These are phyloP conservation scores for Rotaria socialis DNA, from an alignment of 2,888 invertebrate species.

Conservation along the genomic window DNA sequence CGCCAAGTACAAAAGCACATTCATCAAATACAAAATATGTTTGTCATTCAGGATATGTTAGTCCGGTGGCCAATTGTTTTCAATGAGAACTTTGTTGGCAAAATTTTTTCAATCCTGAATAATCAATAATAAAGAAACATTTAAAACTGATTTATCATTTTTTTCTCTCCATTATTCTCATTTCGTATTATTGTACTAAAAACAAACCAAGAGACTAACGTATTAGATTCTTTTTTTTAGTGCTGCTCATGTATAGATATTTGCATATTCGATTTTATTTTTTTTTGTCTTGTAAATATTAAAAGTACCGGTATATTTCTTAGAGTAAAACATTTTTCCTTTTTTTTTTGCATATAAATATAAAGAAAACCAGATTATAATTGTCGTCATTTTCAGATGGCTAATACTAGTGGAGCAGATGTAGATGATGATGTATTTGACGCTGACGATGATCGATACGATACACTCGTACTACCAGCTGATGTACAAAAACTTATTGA, in stretches of 20 bases:
- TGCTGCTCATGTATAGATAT: neutral
- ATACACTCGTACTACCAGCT: neutral
- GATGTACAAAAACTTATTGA: slow-evolving; percentile 17
- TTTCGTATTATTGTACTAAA: neutral
- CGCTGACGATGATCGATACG: slow-evolving; percentile 33
- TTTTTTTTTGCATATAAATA: neutral
- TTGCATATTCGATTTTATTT: neutral
- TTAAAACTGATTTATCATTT: neutral
- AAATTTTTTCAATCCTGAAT: neutral
- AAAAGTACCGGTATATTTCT: neutral
- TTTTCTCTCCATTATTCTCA: neutral
- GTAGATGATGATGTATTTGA: slow-evolving; percentile 28
- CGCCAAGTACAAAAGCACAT: neutral
- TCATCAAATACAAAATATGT: neutral
- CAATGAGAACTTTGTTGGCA: neutral
- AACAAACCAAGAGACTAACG: neutral
- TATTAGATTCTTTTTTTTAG: neutral
- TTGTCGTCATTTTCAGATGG: neutral
- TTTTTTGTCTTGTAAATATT: neutral
- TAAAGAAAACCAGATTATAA: neutral
- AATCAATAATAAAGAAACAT: neutral
- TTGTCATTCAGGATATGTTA: neutral
- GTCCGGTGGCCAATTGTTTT: neutral
- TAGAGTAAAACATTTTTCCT: neutral
- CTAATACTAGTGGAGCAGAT: neutral